These are phyloP conservation scores for Lissocephala sabroskyi DNA, from an alignment of 2,888 invertebrate genomes.

Conservation along the genomic window DNA sequence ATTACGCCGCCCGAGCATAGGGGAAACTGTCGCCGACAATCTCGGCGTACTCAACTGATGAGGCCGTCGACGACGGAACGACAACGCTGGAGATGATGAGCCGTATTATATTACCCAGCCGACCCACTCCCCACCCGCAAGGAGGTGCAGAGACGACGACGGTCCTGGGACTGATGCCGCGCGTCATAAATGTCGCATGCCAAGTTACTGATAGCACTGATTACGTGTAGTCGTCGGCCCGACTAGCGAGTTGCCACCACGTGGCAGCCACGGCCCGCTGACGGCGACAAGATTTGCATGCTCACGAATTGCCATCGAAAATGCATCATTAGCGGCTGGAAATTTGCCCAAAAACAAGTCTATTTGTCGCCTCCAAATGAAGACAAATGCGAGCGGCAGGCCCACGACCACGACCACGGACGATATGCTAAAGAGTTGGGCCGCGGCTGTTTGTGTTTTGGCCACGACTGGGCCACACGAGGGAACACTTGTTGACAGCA, in stretches of 20 bases:
- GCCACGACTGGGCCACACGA: neutral
- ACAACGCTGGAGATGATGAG: constrained; percentile 1
- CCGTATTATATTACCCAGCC: constrained; percentile 48
- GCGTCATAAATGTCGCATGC: constrained; percentile 62
- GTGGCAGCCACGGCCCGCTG: constrained; percentile 15
- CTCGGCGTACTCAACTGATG: constrained; percentile 4
- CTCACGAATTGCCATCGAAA: constrained; percentile 53
- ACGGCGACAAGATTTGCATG: constrained; percentile 46
- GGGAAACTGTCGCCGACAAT: neutral
- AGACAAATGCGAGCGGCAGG: constrained; percentile 5
- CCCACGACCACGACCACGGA: constrained; percentile 34
- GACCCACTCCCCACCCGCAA: no score
- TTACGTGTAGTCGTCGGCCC: constrained; percentile 36
- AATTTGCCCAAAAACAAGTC: constrained; percentile 61
- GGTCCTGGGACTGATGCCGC: no score
- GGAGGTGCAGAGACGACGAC: no score
- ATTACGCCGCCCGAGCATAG: neutral
- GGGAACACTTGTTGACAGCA: constrained; percentile 58
- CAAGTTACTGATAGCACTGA: constrained; percentile 62
- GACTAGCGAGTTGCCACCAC: neutral
- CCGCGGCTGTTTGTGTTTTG: no score
- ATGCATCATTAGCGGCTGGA: constrained; percentile 66
- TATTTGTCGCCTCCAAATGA: constrained; percentile 52
- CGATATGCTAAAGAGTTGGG: constrained; percentile 48
- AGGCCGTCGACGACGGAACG: constrained; percentile 6